Percentiles rank a stretch among this genome's conserved stretches.
These are phyloP conservation scores for Psophia crepitans DNA, from an alignment of 2,113 vertebrate genomes.

Conservation along the genomic window DNA sequence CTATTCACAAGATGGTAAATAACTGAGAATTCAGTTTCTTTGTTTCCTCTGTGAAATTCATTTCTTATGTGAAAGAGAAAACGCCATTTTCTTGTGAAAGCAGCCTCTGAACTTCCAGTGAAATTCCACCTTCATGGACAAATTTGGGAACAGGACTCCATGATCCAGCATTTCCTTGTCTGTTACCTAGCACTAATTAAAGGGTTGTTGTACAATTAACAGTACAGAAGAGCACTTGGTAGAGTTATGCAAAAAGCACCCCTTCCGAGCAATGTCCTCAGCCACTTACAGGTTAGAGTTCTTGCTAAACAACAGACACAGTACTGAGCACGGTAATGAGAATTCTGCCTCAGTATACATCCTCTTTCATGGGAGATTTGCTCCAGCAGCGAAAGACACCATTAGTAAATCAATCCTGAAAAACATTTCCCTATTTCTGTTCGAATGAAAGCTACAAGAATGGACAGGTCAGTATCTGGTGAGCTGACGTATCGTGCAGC, in stretches of 20 bases:
- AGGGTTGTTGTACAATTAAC: neutral
- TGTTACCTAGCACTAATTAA: neutral
- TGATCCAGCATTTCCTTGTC: neutral
- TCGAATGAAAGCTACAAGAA: neutral
- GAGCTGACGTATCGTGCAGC: accelerated
- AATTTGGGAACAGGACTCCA: neutral
- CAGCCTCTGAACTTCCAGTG: neutral
- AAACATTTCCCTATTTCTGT: neutral
- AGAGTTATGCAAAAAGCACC: neutral
- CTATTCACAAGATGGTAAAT: neutral
- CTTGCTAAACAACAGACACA: neutral
- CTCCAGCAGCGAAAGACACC: neutral
- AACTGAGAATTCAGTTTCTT: neutral
- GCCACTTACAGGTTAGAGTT: neutral
- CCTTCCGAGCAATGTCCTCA: accelerated
- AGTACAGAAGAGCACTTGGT: neutral
- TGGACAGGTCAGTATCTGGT: neutral
- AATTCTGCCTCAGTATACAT: neutral
- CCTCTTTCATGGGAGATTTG: neutral
- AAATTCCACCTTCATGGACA: neutral
- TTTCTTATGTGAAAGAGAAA: neutral
- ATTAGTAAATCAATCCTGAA: neutral
- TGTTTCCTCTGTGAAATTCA: neutral
- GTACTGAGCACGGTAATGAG: neutral
- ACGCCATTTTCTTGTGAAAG: neutral